A percentile compares a stretch with the other conserved stretches of the same genome.
Conservation (phyloP, 2,888 invertebrate genomes). For the Scelioninae gen. 1 region DNA sequence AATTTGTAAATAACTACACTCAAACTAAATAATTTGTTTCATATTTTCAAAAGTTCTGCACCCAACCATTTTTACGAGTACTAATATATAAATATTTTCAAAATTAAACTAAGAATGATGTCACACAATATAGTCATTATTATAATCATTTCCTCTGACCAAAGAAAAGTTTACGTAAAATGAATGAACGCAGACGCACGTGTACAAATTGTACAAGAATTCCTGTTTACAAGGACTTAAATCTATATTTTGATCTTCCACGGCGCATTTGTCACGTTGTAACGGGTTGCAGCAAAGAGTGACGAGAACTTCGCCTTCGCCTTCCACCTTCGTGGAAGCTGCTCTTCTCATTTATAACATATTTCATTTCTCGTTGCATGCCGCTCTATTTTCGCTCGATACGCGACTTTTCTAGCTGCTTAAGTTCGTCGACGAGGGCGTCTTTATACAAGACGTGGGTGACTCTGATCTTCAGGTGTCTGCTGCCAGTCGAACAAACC, state of each 20-base stretch:
- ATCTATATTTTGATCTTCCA: slow-evolving; percentile 74
- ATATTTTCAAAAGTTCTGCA: too few relatives aligned
- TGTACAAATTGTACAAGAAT: slow-evolving; percentile 24
- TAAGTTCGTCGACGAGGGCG: slow-evolving; percentile 77
- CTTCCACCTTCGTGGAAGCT: slow-evolving; percentile 71
- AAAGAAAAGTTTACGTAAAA: background rate
- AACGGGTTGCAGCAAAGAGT: slow-evolving; percentile 73
- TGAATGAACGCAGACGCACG: slow-evolving; percentile 10
- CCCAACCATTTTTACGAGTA: too few relatives aligned
- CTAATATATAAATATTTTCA: too few relatives aligned
- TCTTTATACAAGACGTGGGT: slow-evolving; percentile 82
- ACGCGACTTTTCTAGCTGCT: slow-evolving; percentile 83
- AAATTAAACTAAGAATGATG: too few relatives aligned
- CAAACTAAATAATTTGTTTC: too few relatives aligned
- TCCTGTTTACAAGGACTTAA: slow-evolving; percentile 54
- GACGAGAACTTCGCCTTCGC: slow-evolving; percentile 64
- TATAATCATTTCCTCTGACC: too few relatives aligned
- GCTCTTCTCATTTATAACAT: slow-evolving; percentile 81
- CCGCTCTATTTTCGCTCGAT: slow-evolving; percentile 81
- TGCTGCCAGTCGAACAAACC: slow-evolving; percentile 79
- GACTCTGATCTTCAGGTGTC: slow-evolving; percentile 81
- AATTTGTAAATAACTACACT: too few relatives aligned
- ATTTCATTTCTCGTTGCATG: slow-evolving; percentile 83
- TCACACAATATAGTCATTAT: too few relatives aligned
- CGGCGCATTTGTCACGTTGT: slow-evolving; percentile 71